Conservation (phyloP, 2,113 vertebrate species). For the Oryzias melastigma region DNA sequence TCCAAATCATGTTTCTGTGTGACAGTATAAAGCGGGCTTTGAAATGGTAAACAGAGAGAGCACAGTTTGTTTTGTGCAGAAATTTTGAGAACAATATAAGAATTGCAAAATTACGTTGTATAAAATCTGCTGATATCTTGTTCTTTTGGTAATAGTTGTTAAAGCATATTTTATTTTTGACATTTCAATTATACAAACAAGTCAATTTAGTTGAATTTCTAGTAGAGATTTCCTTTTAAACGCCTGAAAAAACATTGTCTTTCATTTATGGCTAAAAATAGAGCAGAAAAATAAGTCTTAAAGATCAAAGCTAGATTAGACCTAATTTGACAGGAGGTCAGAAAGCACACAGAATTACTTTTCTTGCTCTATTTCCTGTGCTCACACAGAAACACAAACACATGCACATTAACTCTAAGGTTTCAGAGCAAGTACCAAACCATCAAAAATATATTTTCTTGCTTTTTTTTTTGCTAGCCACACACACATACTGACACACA, state of each 20-base stretch:
- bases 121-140: neutral
- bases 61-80: neutral
- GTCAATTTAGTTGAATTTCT: neutral
- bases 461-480: conserved; percentile 19
- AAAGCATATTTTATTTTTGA: neutral
- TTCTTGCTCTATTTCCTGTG: neutral
- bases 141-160: neutral
- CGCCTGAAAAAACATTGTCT: neutral
- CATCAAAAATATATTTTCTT: conserved; percentile 11
- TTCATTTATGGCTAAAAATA: conserved; percentile 27
- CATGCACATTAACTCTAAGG: conserved; percentile 3
- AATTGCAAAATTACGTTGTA: neutral
- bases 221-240: conserved; percentile 6
- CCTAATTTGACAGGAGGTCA: conserved; percentile 34
- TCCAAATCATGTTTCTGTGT: conserved; percentile 45
- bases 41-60: neutral
- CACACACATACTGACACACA: conserved; percentile 12
- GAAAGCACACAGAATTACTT: conserved; percentile 33
- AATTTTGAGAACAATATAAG: neutral
- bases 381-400: neutral
- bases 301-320: conserved; percentile 48
- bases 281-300: conserved; percentile 11
- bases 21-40: conserved; percentile 33
- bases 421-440: conserved; percentile 15
- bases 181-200: conserved; percentile 1